These are phyloP conservation scores for Fistularia tabacaria DNA, from an alignment of 2,797 vertebrate species.

Conservation along the genomic window DNA sequence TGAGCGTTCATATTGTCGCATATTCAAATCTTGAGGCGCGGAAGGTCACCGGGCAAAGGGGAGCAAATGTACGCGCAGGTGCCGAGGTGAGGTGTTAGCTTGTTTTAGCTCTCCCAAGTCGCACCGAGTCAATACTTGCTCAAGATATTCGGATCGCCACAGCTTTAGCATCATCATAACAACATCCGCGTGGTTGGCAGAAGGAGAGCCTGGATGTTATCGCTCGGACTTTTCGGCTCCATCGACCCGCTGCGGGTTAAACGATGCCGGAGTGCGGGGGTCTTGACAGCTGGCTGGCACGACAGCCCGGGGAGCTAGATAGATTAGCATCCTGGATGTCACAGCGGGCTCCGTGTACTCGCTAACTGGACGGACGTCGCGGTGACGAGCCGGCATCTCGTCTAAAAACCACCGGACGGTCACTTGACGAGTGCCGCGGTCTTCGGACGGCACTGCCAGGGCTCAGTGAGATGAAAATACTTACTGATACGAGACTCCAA, in stretches of 20 bases:
- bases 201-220: not conserved
- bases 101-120: not conserved
- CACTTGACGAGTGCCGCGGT: rapidly evolving
- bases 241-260: conserved; percentile 8
- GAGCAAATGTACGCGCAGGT: too few species aligned
- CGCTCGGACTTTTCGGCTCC: not conserved
- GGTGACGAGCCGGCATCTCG: not conserved
- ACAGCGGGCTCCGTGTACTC: conserved; percentile 12
- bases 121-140: conserved; percentile 14
- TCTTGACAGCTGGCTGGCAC: conserved; percentile 62
- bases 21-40: too few species aligned
- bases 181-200: not conserved
- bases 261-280: conserved; percentile 21
- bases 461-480: conserved; percentile 62
- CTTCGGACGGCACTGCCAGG: not conserved
- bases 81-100: conserved; percentile 1
- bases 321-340: conserved; percentile 55
- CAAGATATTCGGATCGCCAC: conserved; percentile 22
- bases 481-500: conserved; percentile 94
- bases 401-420: not conserved
- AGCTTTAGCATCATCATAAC: not conserved
- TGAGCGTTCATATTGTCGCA: too few species aligned
- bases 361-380: not conserved
- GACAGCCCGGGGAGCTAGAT: conserved; percentile 41
- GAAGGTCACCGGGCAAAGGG: too few species aligned